Evolutionary conservation across 2,888 invertebrate species (phyloP).

Genomic region (Microplitis deprimator): DNA sequence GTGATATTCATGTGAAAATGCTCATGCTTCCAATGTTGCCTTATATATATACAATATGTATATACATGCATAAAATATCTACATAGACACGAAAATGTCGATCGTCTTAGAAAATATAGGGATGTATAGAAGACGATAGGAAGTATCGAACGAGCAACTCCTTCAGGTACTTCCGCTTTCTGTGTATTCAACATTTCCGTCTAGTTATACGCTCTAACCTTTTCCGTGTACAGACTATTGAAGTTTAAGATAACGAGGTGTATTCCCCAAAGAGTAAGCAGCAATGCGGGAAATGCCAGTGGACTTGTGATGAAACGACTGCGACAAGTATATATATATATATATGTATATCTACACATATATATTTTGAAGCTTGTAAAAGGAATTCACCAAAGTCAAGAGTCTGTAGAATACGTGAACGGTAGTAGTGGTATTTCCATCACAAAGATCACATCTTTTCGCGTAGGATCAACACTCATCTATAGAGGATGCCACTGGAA

Average conservation of each 20-base stretch:
- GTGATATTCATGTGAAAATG: conserved; percentile 26
- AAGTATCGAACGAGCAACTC: conserved; percentile 31
- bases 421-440: conserved; percentile 54
- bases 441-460: conserved; percentile 56
- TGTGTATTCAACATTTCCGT: conserved; percentile 13
- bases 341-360: background rate
- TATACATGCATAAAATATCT: background rate
- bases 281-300: conserved; percentile 25
- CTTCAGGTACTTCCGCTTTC: conserved; percentile 14
- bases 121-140: conserved; percentile 4
- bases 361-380: conserved; percentile 29
- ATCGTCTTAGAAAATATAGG: background rate
- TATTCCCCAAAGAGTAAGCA: conserved; percentile 19
- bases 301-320: conserved; percentile 26
- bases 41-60: background rate
- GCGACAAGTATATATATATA: conserved; percentile 28
- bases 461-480: conserved; percentile 39
- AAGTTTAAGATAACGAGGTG: conserved; percentile 30
- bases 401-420: conserved; percentile 30
- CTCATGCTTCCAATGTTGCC: background rate
- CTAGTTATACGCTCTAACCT: conserved; percentile 7
- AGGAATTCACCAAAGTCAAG: conserved; percentile 2
- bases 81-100: conserved; percentile 14
- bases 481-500: conserved; percentile 55
- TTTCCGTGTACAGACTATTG: conserved; percentile 5